phyloP scores from a whole-genome alignment of 2,888 invertebrate species.

The Caenorhabditis zanzibari region DNA sequence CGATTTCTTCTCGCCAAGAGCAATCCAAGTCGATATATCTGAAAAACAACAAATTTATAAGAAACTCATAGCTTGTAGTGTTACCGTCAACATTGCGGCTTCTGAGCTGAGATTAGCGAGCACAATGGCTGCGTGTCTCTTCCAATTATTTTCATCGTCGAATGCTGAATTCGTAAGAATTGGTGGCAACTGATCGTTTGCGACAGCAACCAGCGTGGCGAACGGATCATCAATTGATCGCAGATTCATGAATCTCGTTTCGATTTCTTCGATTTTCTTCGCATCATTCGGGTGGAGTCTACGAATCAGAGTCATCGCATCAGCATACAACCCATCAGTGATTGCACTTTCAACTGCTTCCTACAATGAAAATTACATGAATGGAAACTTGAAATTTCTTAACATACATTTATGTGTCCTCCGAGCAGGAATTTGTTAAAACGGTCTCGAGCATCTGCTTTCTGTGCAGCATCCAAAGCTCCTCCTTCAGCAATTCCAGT shows the following conservation, averaged over 20 bases:
- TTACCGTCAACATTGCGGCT: constrained; percentile 59
- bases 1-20: constrained; percentile 87
- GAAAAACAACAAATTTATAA: neutral
- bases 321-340: constrained; percentile 76
- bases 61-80: neutral
- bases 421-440: constrained; percentile 66
- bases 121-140: constrained; percentile 96
- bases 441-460: constrained; percentile 53
- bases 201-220: constrained; percentile 77
- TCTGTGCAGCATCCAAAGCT: neutral
- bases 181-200: constrained; percentile 71
- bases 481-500: constrained; percentile 33
- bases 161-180: constrained; percentile 69
- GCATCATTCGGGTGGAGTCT: constrained; percentile 60
- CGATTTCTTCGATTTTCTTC: constrained; percentile 74
- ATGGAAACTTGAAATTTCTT: neutral
- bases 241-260: constrained; percentile 71
- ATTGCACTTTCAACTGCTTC: constrained; percentile 80
- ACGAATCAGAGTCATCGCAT: constrained; percentile 75
- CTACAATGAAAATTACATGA: constrained; percentile 55
- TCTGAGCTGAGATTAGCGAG: constrained; percentile 87
- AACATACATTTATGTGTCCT: constrained; percentile 63
- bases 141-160: constrained; percentile 90
- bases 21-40: constrained; percentile 62
- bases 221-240: constrained; percentile 77